Evolutionary conservation across 2,797 vertebrate genomes (phyloP).

Genomic region (Argya squamiceps): DNA sequence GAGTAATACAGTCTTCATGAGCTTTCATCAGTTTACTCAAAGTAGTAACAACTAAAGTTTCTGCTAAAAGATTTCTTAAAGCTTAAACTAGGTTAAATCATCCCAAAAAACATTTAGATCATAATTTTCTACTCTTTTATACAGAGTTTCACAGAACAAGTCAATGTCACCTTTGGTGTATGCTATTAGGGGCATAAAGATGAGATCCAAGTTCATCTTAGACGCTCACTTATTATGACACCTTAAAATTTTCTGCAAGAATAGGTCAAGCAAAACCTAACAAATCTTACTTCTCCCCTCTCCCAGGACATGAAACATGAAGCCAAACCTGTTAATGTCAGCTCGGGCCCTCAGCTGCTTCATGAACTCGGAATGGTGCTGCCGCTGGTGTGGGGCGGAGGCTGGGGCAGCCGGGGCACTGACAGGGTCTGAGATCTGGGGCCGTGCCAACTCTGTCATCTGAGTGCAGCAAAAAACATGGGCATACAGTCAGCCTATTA

Average conservation of each 20-base stretch:
- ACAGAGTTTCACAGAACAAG: background rate
- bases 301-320: background rate
- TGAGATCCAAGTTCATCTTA: background rate
- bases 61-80: background rate
- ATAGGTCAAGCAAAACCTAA: background rate
- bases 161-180: background rate
- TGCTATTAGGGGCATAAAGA: background rate
- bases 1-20: background rate
- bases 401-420: conserved; percentile 67
- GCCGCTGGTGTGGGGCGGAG: conserved; percentile 73
- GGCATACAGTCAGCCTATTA: background rate
- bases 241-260: background rate
- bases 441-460: conserved; percentile 86
- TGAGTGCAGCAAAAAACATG: conserved; percentile 56
- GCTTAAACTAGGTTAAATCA: background rate
- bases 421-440: conserved; percentile 77
- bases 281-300: background rate
- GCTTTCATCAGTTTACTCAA: background rate
- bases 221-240: background rate
- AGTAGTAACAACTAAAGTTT: background rate
- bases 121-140: background rate
- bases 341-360: conserved; percentile 73
- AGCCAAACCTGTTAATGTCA: conserved; percentile 81
- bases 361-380: conserved; percentile 67
- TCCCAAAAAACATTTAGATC: background rate